These are phyloP conservation scores for Syngnathus rostellatus DNA, from an alignment of 2,797 vertebrate species.

Conservation along the genomic window DNA sequence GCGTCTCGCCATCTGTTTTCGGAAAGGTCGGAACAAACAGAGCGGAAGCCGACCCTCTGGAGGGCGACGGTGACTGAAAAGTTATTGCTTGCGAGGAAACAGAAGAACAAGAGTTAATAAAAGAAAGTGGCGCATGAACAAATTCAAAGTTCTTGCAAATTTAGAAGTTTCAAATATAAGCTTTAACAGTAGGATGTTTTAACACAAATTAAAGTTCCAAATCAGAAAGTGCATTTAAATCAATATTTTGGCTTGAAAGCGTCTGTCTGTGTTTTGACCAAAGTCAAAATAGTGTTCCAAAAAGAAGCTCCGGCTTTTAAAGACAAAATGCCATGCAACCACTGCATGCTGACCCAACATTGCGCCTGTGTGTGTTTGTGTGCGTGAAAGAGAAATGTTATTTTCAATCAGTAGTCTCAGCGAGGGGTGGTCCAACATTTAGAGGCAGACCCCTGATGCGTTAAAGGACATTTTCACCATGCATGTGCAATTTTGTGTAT, in stretches of 20 bases:
- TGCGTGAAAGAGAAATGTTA: constrained; percentile 26
- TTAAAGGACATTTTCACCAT: constrained; percentile 24
- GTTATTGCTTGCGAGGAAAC: not conserved
- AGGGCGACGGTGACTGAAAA: constrained; percentile 5
- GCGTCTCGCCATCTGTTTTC: constrained; percentile 29
- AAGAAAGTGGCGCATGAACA: not conserved
- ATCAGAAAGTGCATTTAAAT: too few relatives aligned
- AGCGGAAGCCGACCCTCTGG: constrained; percentile 35
- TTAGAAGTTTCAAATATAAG: not conserved
- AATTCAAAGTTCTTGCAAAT: not conserved
- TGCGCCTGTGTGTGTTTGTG: constrained; percentile 9
- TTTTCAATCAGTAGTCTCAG: constrained; percentile 37
- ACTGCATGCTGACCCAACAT: not conserved
- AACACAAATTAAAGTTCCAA: too few relatives aligned
- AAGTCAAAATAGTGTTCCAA: not conserved
- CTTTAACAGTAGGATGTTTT: too few relatives aligned
- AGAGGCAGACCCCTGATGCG: constrained; percentile 21
- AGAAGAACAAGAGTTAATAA: not conserved
- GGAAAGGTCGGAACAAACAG: constrained; percentile 42
- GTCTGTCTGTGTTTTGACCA: too few relatives aligned
- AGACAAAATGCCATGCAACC: not conserved
- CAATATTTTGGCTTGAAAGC: too few relatives aligned
- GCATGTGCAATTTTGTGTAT: not conserved
- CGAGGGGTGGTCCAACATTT: constrained; percentile 15
- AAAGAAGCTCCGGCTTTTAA: too few relatives aligned